phyloP scores from a whole-genome alignment of 2,888 invertebrate species.

The Theodoxus fluviatilis region DNA sequence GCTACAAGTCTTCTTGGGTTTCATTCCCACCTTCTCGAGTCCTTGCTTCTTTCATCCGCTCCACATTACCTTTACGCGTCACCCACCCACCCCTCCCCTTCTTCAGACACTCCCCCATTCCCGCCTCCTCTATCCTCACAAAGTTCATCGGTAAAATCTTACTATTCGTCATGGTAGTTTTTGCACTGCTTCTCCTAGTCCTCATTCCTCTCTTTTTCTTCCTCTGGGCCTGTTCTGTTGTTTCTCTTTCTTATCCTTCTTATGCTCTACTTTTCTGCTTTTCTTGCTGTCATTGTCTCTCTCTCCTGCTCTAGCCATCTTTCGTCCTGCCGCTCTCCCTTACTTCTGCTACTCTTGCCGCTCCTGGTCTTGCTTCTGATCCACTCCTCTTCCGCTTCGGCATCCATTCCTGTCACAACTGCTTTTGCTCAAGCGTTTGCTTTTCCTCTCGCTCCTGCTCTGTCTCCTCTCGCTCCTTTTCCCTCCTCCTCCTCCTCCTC shows the following conservation, averaged over 20 bases:
- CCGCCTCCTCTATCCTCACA: background rate
- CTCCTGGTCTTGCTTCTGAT: background rate
- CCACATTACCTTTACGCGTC: no score
- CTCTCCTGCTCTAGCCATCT: constrained; percentile 11
- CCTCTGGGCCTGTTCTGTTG: no score
- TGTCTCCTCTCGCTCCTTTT: background rate
- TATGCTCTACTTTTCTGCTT: background rate
- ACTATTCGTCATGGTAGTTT: no score
- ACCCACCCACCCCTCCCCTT: no score
- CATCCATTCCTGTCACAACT: background rate
- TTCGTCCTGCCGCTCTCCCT: background rate
- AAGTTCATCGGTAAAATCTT: background rate
- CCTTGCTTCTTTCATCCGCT: no score
- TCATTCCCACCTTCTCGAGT: no score
- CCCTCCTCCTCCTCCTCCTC: background rate
- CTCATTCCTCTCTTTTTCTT: no score
- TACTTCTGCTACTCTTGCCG: background rate
- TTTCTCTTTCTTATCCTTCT: no score
- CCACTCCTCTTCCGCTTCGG: background rate
- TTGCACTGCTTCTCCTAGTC: no score
- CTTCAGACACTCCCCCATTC: background rate
- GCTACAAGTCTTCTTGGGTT: no score
- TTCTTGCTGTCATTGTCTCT: constrained; percentile 16
- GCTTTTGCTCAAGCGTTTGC: background rate
- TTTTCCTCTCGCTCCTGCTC: background rate